These are phyloP conservation scores for Noturus placidus DNA, from an alignment of 2,113 vertebrate species.

Conservation along the genomic window DNA sequence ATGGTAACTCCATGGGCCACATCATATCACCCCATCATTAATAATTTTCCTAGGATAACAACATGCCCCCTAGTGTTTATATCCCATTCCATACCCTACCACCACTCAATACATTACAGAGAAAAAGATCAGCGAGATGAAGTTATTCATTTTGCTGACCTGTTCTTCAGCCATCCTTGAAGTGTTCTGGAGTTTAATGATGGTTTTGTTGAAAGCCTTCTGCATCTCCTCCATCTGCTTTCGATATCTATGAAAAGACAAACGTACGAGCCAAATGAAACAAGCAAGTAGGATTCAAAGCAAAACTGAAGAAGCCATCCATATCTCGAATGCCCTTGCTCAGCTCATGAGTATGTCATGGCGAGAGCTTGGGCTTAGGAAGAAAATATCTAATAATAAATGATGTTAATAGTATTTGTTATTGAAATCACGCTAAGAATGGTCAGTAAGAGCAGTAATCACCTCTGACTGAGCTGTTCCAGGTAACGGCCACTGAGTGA, in stretches of 20 bases:
- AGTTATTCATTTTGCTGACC: conserved; percentile 67
- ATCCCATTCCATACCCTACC: neutral
- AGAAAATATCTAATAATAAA: neutral
- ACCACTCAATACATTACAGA: neutral
- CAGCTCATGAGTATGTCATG: neutral
- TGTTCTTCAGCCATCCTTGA: conserved; percentile 94
- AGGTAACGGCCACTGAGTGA: conserved; percentile 96
- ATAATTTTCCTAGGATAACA: neutral
- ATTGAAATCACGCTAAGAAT: neutral
- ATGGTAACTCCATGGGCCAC: neutral
- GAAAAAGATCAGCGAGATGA: neutral
- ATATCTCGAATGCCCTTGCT: neutral
- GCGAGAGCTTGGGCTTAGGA: neutral
- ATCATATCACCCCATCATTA: neutral
- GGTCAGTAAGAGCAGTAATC: neutral
- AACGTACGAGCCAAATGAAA: neutral
- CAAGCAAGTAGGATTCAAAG: neutral
- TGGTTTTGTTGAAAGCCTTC: conserved; percentile 96
- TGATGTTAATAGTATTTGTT: neutral
- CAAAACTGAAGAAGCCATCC: neutral
- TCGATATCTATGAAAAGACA: conserved; percentile 78
- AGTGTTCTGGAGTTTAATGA: conserved; percentile 97
- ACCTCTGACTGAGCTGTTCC: conserved; percentile 98
- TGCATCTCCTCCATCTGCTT: conserved; percentile 99
- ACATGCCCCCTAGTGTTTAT: neutral